Percentiles rank a stretch among this genome's conserved stretches.
Evolutionary conservation across 2,888 invertebrate genomes (phyloP).

Genomic region (Sepiola atlantica): DNA sequence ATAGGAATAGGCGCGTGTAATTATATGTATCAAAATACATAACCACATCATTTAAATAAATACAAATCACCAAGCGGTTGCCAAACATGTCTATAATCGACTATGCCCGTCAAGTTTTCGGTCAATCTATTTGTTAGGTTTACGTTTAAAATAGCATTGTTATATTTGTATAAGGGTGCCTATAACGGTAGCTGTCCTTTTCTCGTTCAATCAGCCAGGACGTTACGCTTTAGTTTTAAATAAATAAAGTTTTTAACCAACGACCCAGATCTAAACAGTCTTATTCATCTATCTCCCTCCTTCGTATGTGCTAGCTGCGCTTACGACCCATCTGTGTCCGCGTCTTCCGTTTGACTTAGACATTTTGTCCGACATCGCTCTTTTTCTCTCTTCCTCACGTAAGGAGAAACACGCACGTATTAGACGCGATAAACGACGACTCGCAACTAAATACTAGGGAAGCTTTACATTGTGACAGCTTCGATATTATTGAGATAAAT

Average conservation of each 20-base stretch:
- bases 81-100: too few relatives aligned
- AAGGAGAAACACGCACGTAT: slow-evolving; percentile 32
- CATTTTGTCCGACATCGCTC: neutral
- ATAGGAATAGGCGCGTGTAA: too few relatives aligned
- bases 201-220: too few relatives aligned
- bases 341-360: neutral
- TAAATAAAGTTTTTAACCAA: slow-evolving; percentile 8
- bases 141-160: too few relatives aligned
- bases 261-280: neutral
- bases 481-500: slow-evolving; percentile 22
- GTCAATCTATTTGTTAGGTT: too few relatives aligned
- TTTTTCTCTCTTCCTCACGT: neutral
- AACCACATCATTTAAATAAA: too few relatives aligned
- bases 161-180: too few relatives aligned
- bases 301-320: neutral
- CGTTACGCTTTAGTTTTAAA: neutral
- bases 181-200: too few relatives aligned
- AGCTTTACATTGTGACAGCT: slow-evolving; percentile 10
- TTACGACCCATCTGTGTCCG: neutral
- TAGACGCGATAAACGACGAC: neutral
- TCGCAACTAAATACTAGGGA: neutral
- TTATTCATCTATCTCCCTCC: neutral
- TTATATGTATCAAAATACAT: too few relatives aligned
- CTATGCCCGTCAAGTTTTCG: too few relatives aligned
- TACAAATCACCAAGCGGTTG: too few relatives aligned